Evolutionary conservation across 2,113 vertebrate genomes (phyloP), one percentile per base, ranked within the genome.

Genomic region (Epinephelus cyanopodus): DNA sequence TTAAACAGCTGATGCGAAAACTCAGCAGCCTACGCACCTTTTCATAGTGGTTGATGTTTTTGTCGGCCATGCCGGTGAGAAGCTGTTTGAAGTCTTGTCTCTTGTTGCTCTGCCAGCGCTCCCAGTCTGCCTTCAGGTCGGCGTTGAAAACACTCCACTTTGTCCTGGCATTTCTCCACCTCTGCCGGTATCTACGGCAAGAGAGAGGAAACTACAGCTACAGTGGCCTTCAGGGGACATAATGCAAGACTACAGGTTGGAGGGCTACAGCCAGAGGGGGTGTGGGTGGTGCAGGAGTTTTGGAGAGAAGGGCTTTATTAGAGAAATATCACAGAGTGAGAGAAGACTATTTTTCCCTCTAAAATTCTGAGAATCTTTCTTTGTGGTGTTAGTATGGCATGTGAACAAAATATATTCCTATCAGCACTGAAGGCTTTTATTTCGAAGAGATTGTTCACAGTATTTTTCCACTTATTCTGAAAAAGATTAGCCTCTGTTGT

Each of bases 51-150:
- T 95, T 96, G 89, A 99, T 97, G 92, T 99, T 99, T 94, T 96
- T 98, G 94, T 99, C 97, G 0, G 98, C 97, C 96, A 97, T 97
- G 53, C 96, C 96, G 65, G 97, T 97, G 53, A 99, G 96, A 50
- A 99, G 95, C 92, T 98, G 97, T 85, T 97, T 96, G 64, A 99
- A 99, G 91, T 99, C 98, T 81, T 99, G 98, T 39, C 97, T 95
- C 94, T 99, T 99, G 93, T 96, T 98, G 94, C 95, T 96, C 91
- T 99, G 97, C 98, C 98, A 99, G 89, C 98, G 96, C 83, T 99
- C 98, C 98, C 98, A 98, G 94, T 99, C 98, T 0, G 98, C 98
- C 89, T 99, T 99, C 90, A 99, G 95, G 84, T 99, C 98, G 0
- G 98, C 98, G 11, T 99, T 99, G 89, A 99, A 99, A 99, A 89